Evolutionary conservation across 2,797 vertebrate species (phyloP), one percentile per base, ranked within the genome.

Genomic region (Aplochiton taeniatus): DNA sequence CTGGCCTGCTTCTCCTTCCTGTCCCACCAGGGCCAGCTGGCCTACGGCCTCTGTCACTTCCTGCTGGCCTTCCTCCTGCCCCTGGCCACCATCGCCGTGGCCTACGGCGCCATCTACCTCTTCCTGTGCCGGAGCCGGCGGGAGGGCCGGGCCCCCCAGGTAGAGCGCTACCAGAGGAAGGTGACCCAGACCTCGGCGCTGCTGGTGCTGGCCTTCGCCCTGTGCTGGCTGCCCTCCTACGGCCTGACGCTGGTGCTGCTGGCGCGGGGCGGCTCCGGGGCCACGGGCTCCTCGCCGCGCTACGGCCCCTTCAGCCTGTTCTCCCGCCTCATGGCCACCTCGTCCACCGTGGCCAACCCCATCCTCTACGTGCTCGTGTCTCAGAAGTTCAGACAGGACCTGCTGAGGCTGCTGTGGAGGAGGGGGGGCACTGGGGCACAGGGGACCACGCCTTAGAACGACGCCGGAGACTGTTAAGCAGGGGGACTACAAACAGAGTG

Each of bases 161-260:
- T 93, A 13, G 91, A 93, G 70, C 88, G 83, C 53, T 91, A 93
- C 76, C 93, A 93, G 63, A 83, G 60, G n/a, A 87, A 87, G 80
- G 91, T 94, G 60, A 93, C 92, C 4, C 81, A 87, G 69, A 93
- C 90, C 0, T 91, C 88, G 0, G 89, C 88, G 45, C 70, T 92
- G 85, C 77, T 93, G 70, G 93, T 93, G 58, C 41, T 93, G 68
- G 89, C 90, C 8, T 93, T 94, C n/a, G 78, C 91, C 1, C 12
- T 93, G n/a, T 93, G 92, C 80, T 93, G 93, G 92, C 66, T 93
- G 80, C 93, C 92, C 0, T 93, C 92, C 20, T 93, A 94, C 0
- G 77, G 82, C 17, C 76, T 93, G 47, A 91, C 85, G 1, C 72
- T 93, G 57, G 81, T 79, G 20, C 78, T 90, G 53, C 62, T 93